A percentile compares a stretch with the other conserved stretches of the same genome.
phyloP scores from a whole-genome alignment of 1,140 invertebrate genomes.

The Rhopalosiphum padi region DNA sequence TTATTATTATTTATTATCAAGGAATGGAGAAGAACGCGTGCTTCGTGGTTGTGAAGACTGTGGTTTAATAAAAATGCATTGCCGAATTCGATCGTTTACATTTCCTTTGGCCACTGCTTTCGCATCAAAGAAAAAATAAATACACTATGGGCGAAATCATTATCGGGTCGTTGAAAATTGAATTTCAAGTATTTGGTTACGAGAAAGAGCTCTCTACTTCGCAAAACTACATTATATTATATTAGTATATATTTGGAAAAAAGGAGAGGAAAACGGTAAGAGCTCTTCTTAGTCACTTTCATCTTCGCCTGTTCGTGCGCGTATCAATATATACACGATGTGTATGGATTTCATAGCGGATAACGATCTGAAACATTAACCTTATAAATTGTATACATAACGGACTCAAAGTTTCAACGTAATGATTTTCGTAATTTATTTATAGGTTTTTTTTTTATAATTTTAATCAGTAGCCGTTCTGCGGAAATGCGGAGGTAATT shows the following conservation, averaged over 20 bases:
- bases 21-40: neutral
- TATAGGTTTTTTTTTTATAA: neutral
- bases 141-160: neutral
- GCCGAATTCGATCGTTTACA: neutral
- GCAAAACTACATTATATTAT: neutral
- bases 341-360: neutral
- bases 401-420: neutral
- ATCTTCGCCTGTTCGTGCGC: neutral
- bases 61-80: neutral
- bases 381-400: neutral
- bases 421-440: neutral
- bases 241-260: neutral
- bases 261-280: neutral
- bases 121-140: neutral
- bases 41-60: neutral
- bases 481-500: neutral
- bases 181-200: conserved; percentile 15
- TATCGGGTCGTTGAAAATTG: neutral
- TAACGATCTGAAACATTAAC: neutral
- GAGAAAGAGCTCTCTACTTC: neutral
- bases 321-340: neutral
- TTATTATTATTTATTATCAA: neutral
- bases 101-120: neutral
- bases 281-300: neutral
- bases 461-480: neutral